Base-by-base conservation (phyloP, 2,113 vertebrate genomes). In the Platysternon megacephalum region DNA sequence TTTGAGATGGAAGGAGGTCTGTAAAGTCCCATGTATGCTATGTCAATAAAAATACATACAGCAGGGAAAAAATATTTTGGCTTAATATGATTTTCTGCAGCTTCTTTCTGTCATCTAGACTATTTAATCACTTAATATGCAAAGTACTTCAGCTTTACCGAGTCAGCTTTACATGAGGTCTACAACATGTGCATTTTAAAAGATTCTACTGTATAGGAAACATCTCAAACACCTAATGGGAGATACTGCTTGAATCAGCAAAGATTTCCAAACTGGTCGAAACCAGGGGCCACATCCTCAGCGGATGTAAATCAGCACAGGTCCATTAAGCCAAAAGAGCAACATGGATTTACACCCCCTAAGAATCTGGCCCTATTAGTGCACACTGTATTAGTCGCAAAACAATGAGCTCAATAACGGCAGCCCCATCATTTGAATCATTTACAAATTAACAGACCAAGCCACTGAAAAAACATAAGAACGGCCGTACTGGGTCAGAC, bases 171-270 rank as follows among this genome's bases (percentile, higher is more conserved):
- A 79, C 29, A 12, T 1, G 82, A 35, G 5, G 24, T 24, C 28
- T 35, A 11, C 8, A 7, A 32, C 0, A 6, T 4, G 8, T 2
- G n/a, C 1, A n/a, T 12, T 1, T 10, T 7, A 5, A 79, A 11
- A 26, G 68, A 44, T 56, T 56, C 24, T n/a, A 81, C 11, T 1
- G 0, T n/a, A 5, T 11, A 0, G 8, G 76, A 78, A 84, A 46
- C 32, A 52, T 82, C 28, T 28, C 13, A 49, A 39, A 21, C 22
- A 22, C 35, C 42, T 17, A 39, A 4, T 44, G 19, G 14, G 26
- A 4, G 85, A 68, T 2, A 2, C 24, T 52, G 52, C 9, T 3
- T 79, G 52, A 68, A 8, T 7, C 35, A 76, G 7, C 12, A 61
- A 28, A 32, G 10, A 53, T 29, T 7, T 44, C 76, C 8, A 1